These are phyloP conservation scores for Polylopha cassiicola DNA, from an alignment of 2,888 invertebrate species.

Conservation along the genomic window DNA sequence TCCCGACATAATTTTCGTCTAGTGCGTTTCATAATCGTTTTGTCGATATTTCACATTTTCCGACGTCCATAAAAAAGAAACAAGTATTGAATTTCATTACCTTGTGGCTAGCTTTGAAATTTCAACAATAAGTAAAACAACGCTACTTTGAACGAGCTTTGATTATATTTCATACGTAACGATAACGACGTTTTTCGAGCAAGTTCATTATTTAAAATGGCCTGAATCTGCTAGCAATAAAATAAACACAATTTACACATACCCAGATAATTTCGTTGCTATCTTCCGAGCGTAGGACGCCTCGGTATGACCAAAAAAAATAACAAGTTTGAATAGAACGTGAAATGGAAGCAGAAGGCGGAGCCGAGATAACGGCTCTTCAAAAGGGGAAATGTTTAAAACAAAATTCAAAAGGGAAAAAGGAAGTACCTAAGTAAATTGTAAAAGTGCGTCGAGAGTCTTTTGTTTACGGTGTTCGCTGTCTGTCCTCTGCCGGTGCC, in stretches of 20 bases:
- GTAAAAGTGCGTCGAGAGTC: conserved; percentile 58
- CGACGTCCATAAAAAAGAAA: too few species aligned
- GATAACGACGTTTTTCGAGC: too few species aligned
- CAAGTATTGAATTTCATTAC: too few species aligned
- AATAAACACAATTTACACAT: conserved; percentile 17
- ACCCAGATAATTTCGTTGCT: conserved; percentile 15
- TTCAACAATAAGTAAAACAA: too few species aligned
- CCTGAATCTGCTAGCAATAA: conserved; percentile 4
- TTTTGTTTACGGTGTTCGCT: conserved; percentile 58
- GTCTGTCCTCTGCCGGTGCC: conserved; percentile 44
- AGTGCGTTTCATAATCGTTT: too few species aligned
- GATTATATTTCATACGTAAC: too few species aligned
- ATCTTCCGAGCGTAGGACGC: conserved; percentile 23
- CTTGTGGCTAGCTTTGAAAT: too few species aligned
- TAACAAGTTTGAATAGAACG: conserved; percentile 55
- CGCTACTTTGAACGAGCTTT: too few species aligned
- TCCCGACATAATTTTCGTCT: background rate
- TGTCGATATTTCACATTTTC: too few species aligned
- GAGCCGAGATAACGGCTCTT: conserved; percentile 59
- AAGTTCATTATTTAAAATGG: background rate
- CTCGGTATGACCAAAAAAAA: conserved; percentile 43
- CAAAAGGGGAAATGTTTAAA: conserved; percentile 60
- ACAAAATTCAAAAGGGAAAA: conserved; percentile 62
- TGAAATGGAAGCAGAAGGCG: conserved; percentile 51
- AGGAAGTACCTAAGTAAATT: conserved; percentile 62